phyloP scores from a whole-genome alignment of 2,797 vertebrate genomes.

The Pangasius sanitwongsei region DNA sequence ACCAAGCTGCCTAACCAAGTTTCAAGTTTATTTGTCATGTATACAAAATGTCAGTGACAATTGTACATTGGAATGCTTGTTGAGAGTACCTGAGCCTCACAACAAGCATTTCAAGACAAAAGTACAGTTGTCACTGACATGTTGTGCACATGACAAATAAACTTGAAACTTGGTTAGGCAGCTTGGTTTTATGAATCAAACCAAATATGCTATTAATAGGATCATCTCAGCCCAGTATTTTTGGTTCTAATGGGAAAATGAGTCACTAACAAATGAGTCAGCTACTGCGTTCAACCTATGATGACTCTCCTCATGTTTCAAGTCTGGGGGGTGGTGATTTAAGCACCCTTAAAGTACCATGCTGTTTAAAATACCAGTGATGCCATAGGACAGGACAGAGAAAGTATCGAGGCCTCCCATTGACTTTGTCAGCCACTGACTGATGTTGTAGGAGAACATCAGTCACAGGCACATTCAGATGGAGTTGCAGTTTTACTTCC shows the following conservation, averaged over 20 bases:
- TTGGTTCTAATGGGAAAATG: slow-evolving; percentile 37
- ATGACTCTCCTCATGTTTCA: background rate
- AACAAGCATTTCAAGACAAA: too few species aligned
- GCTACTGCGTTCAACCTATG: background rate
- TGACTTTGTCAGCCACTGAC: slow-evolving; percentile 7
- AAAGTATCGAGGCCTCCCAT: background rate
- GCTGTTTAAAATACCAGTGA: slow-evolving; percentile 8
- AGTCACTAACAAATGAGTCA: slow-evolving; percentile 47
- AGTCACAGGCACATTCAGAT: background rate
- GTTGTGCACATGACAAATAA: too few species aligned
- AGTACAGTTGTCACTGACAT: too few species aligned
- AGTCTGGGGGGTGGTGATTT: slow-evolving; percentile 21
- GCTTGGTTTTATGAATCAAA: slow-evolving; percentile 41
- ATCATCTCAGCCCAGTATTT: slow-evolving; percentile 15
- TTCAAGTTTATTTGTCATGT: too few species aligned
- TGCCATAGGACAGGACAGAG: slow-evolving; percentile 5
- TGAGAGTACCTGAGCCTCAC: too few species aligned
- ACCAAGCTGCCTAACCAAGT: too few species aligned
- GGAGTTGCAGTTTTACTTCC: background rate
- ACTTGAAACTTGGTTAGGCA: background rate
- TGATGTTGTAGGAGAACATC: background rate
- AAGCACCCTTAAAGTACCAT: background rate
- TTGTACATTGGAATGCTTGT: too few species aligned
- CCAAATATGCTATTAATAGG: slow-evolving; percentile 24
- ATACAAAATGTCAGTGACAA: too few species aligned